phyloP scores from a whole-genome alignment of 2,888 invertebrate genomes.

The Sipha maydis region DNA sequence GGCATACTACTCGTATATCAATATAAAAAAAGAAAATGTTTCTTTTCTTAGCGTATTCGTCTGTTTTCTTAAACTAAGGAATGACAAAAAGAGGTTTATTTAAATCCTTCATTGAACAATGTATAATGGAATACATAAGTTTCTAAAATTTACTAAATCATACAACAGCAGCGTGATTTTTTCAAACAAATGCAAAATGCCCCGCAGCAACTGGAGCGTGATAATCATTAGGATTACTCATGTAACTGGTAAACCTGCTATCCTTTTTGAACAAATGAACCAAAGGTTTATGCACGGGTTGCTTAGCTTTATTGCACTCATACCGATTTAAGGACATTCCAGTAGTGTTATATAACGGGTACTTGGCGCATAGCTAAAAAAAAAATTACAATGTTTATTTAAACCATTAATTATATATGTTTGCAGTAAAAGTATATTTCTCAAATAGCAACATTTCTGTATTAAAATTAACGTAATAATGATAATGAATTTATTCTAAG shows the following conservation, averaged over 20 bases:
- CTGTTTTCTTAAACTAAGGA: no score
- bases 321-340: slow-evolving; percentile 39
- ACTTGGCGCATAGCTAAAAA: slow-evolving; percentile 43
- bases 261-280: slow-evolving; percentile 37
- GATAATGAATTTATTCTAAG: no score
- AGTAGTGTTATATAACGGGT: slow-evolving; percentile 38
- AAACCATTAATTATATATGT: neutral
- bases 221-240: slow-evolving; percentile 29
- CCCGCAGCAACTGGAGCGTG: slow-evolving; percentile 9
- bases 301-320: slow-evolving; percentile 33
- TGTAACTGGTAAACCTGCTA: slow-evolving; percentile 29
- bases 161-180: neutral
- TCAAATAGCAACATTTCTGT: no score
- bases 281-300: slow-evolving; percentile 36
- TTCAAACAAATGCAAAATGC: slow-evolving; percentile 45
- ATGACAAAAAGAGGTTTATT: no score
- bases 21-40: no score
- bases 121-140: no score
- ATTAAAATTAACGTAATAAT: no score
- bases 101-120: no score
- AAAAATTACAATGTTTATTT: neutral
- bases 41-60: no score
- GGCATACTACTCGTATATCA: no score
- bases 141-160: no score
- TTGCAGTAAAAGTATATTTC: no score